Evolutionary conservation across 1,140 invertebrate species (phyloP).

Genomic region (Drosophila lowei): DNA sequence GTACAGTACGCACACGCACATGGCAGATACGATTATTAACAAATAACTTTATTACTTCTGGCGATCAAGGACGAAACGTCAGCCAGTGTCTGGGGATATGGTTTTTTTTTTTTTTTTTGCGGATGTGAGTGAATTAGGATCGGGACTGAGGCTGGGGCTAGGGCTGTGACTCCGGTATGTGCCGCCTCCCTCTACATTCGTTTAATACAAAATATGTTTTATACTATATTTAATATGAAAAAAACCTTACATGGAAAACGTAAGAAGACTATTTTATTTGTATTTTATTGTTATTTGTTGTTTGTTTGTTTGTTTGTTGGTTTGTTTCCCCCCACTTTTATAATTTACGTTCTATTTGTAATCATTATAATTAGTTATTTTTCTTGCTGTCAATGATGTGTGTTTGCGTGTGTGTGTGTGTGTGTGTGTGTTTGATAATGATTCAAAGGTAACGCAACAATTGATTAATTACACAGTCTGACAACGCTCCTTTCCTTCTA

Average conservation of each 20-base stretch:
- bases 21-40: slow-evolving; percentile 73
- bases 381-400: slow-evolving; percentile 24
- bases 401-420: slow-evolving; percentile 5
- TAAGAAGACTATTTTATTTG: slow-evolving; percentile 52
- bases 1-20: slow-evolving; percentile 66
- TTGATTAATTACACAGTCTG: slow-evolving; percentile 51
- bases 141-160: not conserved
- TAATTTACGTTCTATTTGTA: slow-evolving; percentile 66
- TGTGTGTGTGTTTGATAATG: slow-evolving; percentile 37
- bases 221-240: slow-evolving; percentile 45
- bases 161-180: slow-evolving; percentile 22
- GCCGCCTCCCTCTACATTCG: slow-evolving; percentile 40
- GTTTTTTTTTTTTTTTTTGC: slow-evolving; percentile 16
- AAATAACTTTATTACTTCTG: slow-evolving; percentile 66
- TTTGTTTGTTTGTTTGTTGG: slow-evolving; percentile 30
- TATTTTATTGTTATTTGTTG: slow-evolving; percentile 50
- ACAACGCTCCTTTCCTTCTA: slow-evolving; percentile 36
- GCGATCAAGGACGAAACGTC: not conserved
- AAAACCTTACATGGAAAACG: slow-evolving; percentile 62
- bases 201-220: slow-evolving; percentile 38
- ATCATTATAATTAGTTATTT: slow-evolving; percentile 71
- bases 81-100: slow-evolving; percentile 29
- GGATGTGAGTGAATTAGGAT: slow-evolving; percentile 12
- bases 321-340: slow-evolving; percentile 39
- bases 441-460: slow-evolving; percentile 49